A percentile compares a stretch with the other conserved stretches of the same genome.
These are phyloP conservation scores for Halcyon smyrnensis DNA, from an alignment of 2,797 vertebrate species.

Conservation along the genomic window DNA sequence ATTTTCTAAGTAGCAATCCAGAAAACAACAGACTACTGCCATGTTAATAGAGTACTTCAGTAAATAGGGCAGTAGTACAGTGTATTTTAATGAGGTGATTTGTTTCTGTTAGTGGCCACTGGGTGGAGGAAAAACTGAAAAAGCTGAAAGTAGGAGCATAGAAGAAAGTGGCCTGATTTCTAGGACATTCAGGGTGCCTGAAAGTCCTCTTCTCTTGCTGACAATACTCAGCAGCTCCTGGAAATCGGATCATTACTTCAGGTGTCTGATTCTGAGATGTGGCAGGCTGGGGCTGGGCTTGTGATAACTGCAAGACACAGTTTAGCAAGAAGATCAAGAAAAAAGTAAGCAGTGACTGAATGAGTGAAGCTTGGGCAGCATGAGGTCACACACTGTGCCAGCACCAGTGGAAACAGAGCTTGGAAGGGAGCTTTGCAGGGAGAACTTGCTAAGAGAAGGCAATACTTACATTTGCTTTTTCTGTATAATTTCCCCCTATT, in stretches of 20 bases:
- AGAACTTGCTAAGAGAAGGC: background rate
- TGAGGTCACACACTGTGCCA: background rate
- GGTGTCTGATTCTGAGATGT: background rate
- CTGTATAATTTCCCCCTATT: background rate
- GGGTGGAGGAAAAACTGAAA: constrained; percentile 64
- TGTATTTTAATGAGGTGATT: background rate
- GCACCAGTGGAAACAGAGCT: background rate
- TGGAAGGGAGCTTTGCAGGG: background rate
- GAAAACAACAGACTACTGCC: background rate
- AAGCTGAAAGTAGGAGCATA: background rate
- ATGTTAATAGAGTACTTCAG: background rate
- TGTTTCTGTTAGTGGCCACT: constrained; percentile 57
- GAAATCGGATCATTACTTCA: background rate
- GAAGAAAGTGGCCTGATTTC: constrained; percentile 39
- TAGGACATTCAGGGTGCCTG: constrained; percentile 5
- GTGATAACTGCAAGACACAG: background rate
- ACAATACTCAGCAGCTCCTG: background rate
- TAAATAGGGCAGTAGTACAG: background rate
- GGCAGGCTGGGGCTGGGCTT: background rate
- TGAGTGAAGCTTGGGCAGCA: fast-evolving
- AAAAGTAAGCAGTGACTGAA: background rate
- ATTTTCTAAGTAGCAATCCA: background rate
- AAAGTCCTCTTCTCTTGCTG: background rate
- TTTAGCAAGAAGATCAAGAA: background rate
- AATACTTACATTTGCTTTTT: background rate